phyloP scores from a whole-genome alignment of 2,888 invertebrate genomes.

The Patella caerulea region DNA sequence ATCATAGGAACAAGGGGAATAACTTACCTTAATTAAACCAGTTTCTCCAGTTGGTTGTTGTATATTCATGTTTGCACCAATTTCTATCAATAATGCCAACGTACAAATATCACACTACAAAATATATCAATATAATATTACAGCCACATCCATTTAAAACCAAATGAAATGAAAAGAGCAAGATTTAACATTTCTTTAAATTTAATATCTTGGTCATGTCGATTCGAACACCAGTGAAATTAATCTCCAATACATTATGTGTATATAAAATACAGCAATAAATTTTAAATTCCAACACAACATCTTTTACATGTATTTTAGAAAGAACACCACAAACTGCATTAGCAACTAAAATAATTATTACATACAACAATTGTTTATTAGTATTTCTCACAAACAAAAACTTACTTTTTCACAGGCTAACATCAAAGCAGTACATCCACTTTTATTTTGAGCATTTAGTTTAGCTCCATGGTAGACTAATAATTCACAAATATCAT shows the following conservation, averaged over 20 bases:
- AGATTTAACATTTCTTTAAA: too few relatives aligned
- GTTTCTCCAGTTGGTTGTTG: slow-evolving; percentile 62
- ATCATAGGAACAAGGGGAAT: too few relatives aligned
- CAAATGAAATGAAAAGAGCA: not conserved
- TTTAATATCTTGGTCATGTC: too few relatives aligned
- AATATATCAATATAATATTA: not conserved
- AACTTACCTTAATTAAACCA: slow-evolving; percentile 67
- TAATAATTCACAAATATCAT: slow-evolving; percentile 64
- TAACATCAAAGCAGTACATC: slow-evolving; percentile 67
- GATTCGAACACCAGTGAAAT: too few relatives aligned
- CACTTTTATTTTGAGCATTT: slow-evolving; percentile 62
- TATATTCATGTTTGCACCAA: slow-evolving; percentile 67
- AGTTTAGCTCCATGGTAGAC: slow-evolving; percentile 62
- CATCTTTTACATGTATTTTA: too few relatives aligned
- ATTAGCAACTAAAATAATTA: not conserved
- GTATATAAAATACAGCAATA: too few relatives aligned
- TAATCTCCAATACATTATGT: too few relatives aligned
- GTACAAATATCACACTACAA: slow-evolving; percentile 61
- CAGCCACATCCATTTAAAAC: not conserved
- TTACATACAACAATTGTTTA: not conserved
- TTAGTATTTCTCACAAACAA: not conserved
- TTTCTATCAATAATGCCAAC: slow-evolving; percentile 61
- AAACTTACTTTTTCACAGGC: slow-evolving; percentile 58
- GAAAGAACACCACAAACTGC: too few relatives aligned
- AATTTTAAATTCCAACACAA: too few relatives aligned